Evolutionary conservation across 1,140 invertebrate species (phyloP).

Genomic region (Coenobita brevimanus): DNA sequence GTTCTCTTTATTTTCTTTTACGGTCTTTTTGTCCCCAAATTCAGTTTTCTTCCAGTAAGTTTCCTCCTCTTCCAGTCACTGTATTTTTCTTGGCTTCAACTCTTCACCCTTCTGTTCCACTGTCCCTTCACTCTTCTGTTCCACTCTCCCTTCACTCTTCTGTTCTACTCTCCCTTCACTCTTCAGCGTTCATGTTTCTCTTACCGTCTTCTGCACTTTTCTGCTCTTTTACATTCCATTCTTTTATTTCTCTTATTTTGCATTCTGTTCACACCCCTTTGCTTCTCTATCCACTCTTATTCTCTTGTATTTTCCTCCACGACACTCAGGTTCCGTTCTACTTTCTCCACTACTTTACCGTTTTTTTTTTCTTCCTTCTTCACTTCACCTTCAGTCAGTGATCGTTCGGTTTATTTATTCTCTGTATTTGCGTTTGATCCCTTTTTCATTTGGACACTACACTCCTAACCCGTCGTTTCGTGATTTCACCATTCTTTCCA

Average conservation of each 20-base stretch:
- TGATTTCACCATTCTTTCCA: too few relatives aligned
- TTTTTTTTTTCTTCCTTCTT: background rate
- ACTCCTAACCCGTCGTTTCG: too few relatives aligned
- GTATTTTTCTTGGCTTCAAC: background rate
- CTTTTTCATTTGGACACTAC: background rate
- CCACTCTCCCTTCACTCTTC: background rate
- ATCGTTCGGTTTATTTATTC: background rate
- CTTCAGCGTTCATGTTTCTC: background rate
- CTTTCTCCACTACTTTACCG: conserved; percentile 12
- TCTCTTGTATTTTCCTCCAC: conserved; percentile 6
- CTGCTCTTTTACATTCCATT: background rate
- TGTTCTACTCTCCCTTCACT: background rate
- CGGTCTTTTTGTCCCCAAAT: background rate
- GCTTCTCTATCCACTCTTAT: background rate
- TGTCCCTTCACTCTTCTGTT: background rate
- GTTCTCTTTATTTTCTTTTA: background rate
- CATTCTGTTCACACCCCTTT: background rate
- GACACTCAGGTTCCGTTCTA: background rate
- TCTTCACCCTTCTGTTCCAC: background rate
- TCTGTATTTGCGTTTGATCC: background rate
- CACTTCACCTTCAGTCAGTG: background rate
- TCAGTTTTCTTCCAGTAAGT: background rate
- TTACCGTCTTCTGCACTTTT: background rate
- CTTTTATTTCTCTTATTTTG: background rate
- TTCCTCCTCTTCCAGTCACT: background rate